These are phyloP conservation scores for Agraylea sexmaculata DNA, from an alignment of 1,140 invertebrate genomes.

Conservation along the genomic window DNA sequence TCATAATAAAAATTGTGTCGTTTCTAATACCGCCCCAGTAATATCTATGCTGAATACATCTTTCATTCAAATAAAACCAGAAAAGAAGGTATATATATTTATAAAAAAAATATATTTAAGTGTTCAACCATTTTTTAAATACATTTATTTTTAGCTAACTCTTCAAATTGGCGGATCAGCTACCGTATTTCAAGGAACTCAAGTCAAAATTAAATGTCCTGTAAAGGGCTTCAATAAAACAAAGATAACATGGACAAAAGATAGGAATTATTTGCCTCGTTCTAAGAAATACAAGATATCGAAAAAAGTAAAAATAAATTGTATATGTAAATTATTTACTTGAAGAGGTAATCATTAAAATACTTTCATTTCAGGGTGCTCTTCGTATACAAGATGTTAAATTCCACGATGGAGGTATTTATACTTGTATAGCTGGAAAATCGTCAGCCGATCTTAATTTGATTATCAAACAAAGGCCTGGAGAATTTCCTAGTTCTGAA, in stretches of 20 bases:
- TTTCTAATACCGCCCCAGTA: conserved; percentile 51
- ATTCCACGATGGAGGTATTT: conserved; percentile 64
- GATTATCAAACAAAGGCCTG: conserved; percentile 58
- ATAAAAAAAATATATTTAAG: neutral
- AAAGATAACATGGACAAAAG: conserved; percentile 74
- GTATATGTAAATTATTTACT: neutral
- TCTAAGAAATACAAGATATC: conserved; percentile 72
- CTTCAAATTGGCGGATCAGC: conserved; percentile 76
- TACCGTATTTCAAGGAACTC: conserved; percentile 72
- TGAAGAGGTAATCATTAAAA: conserved; percentile 1
- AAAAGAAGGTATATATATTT: conserved; percentile 44
- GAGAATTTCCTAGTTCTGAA: conserved; percentile 66
- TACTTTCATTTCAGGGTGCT: conserved; percentile 43
- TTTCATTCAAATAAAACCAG: conserved; percentile 67
- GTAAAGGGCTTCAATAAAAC: conserved; percentile 68
- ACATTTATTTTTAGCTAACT: conserved; percentile 35
- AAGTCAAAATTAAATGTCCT: conserved; percentile 82
- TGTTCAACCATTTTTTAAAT: neutral
- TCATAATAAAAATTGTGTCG: conserved; percentile 64
- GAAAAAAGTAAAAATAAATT: conserved; percentile 45
- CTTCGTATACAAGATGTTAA: conserved; percentile 67
- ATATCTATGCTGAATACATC: conserved; percentile 57
- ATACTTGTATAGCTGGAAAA: conserved; percentile 68
- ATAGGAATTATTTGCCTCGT: conserved; percentile 57
- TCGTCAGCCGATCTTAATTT: conserved; percentile 61